These are phyloP conservation scores for Megalurothrips usitatus DNA, from an alignment of 2,888 invertebrate species.

Conservation along the genomic window DNA sequence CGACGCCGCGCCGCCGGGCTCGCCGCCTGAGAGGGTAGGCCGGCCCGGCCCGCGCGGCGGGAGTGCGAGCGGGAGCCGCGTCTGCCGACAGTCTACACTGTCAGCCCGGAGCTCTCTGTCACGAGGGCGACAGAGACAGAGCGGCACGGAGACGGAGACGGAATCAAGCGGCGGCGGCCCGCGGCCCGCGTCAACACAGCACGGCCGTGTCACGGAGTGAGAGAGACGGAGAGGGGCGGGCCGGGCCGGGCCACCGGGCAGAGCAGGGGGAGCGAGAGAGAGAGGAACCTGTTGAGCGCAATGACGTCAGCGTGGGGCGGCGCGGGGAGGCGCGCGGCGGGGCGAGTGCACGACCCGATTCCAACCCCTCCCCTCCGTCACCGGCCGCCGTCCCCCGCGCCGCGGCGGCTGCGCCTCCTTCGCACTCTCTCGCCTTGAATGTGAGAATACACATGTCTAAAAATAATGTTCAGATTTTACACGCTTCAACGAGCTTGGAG, in stretches of 20 bases:
- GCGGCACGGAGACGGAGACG: no score
- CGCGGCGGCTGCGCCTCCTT: neutral
- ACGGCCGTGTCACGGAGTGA: neutral
- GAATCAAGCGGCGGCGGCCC: no score
- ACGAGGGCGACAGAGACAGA: no score
- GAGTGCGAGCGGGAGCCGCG: no score
- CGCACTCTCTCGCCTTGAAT: neutral
- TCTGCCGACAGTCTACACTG: no score
- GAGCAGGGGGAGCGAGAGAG: no score
- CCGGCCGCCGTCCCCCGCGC: neutral
- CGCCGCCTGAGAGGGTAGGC: no score
- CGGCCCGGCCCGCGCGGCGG: neutral
- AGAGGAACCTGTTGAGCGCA: neutral
- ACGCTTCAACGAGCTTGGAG: neutral
- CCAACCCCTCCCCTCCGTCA: neutral
- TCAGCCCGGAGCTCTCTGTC: no score
- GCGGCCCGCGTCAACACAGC: neutral
- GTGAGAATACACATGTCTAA: slow-evolving; percentile 15
- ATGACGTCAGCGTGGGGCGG: slow-evolving; percentile 2
- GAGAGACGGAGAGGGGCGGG: no score
- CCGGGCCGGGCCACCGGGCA: no score
- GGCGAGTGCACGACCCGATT: slow-evolving; percentile 21
- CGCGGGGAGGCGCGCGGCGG: neutral
- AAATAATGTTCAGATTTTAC: slow-evolving; percentile 21
- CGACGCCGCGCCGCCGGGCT: no score